A percentile compares a stretch with the other conserved stretches of the same genome.
phyloP scores from a whole-genome alignment of 2,113 vertebrate genomes.

The Syngnathus scovelli region DNA sequence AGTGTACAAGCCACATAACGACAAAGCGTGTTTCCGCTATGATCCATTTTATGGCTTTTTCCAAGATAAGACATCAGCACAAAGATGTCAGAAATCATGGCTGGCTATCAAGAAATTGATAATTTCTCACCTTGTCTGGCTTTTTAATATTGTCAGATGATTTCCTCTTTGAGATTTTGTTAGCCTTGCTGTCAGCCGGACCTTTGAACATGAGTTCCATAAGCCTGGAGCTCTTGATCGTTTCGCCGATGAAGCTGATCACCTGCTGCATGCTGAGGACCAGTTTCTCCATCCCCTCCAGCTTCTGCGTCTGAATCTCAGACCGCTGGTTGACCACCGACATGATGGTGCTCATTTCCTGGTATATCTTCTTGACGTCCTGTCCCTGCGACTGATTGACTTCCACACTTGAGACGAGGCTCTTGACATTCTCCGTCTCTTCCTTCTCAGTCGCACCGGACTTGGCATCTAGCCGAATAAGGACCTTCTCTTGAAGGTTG shows the following conservation, averaged over 20 bases:
- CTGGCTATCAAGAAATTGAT: not conserved
- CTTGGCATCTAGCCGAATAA: constrained; percentile 77
- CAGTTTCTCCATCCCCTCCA: constrained; percentile 81
- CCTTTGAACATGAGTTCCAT: constrained; percentile 73
- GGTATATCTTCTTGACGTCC: constrained; percentile 73
- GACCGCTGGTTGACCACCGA: constrained; percentile 75
- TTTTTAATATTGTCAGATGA: constrained; percentile 62
- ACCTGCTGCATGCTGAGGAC: constrained; percentile 81
- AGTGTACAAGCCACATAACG: constrained; percentile 31
- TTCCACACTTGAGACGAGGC: constrained; percentile 47
- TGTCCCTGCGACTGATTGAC: constrained; percentile 47
- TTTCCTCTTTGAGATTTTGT: constrained; percentile 58
- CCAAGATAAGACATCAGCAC: constrained; percentile 36
- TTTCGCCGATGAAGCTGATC: constrained; percentile 78
- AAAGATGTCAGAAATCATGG: not conserved
- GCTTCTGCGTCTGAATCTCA: constrained; percentile 77
- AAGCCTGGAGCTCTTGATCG: constrained; percentile 74
- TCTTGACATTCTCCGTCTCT: constrained; percentile 72
- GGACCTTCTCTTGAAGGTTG: constrained; percentile 78
- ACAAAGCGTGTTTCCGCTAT: constrained; percentile 33
- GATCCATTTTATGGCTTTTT: constrained; percentile 52
- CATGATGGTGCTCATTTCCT: constrained; percentile 81
- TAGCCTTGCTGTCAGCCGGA: constrained; percentile 59
- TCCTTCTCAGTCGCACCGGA: constrained; percentile 75
- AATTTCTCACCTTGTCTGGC: constrained; percentile 74